phyloP scores from a whole-genome alignment of 2,888 invertebrate species.

The Cheilosia impressa region DNA sequence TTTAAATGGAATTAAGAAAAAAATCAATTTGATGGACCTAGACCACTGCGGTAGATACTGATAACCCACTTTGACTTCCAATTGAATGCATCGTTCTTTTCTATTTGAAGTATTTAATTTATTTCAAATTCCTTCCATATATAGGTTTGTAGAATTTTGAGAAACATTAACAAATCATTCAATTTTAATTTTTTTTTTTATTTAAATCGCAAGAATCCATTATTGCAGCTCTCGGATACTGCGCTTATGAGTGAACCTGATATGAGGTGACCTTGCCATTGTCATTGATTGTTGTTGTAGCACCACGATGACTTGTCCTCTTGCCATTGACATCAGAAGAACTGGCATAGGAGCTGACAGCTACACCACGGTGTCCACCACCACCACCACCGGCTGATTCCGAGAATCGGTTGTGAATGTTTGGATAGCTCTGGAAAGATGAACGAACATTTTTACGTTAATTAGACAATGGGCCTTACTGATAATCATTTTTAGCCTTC shows the following conservation, averaged over 20 bases:
- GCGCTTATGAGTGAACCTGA: conserved; percentile 80
- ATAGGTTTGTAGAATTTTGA: conserved; percentile 9
- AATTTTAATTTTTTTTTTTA: not conserved
- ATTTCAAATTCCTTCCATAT: not conserved
- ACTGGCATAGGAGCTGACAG: conserved; percentile 87
- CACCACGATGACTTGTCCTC: conserved; percentile 84
- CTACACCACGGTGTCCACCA: conserved; percentile 84
- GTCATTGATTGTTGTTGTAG: conserved; percentile 88
- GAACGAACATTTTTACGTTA: not conserved
- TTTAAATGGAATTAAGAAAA: not conserved
- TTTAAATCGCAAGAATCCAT: conserved; percentile 21
- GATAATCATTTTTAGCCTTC: too few species aligned
- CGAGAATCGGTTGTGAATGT: conserved; percentile 79
- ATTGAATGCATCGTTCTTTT: not conserved
- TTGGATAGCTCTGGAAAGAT: conserved; percentile 78
- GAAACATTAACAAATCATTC: not conserved
- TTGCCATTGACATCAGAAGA: conserved; percentile 87
- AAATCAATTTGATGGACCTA: conserved; percentile 4
- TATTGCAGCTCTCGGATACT: not conserved
- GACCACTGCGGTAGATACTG: conserved; percentile 11
- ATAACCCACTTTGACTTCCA: conserved; percentile 46
- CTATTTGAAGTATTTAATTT: not conserved
- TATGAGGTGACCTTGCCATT: conserved; percentile 89
- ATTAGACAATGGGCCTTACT: not conserved
- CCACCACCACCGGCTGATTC: conserved; percentile 79